Percentiles rank a stretch among this genome's conserved stretches.
Conservation (phyloP, 2,113 vertebrate genomes). For the Oreochromis aureus region DNA sequence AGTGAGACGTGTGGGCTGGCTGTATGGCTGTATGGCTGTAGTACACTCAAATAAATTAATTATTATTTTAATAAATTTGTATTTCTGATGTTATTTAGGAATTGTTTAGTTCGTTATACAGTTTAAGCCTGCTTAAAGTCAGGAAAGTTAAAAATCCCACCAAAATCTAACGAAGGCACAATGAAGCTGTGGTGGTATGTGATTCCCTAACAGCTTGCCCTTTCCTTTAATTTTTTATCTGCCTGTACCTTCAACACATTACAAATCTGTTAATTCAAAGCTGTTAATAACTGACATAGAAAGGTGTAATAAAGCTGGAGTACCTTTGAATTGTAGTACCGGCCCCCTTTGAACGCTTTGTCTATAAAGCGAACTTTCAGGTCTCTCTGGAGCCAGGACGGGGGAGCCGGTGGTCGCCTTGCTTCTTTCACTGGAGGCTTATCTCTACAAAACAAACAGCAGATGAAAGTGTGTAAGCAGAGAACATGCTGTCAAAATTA, state of each 20-base stretch:
- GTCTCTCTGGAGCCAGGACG: constrained; percentile 83
- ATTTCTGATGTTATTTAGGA: not conserved
- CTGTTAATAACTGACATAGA: not conserved
- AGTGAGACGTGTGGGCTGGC: not conserved
- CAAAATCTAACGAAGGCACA: not conserved
- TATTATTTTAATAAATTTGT: not conserved
- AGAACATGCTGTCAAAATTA: not conserved
- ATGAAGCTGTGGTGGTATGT: not conserved
- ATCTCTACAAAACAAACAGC: constrained; percentile 45
- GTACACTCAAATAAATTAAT: not conserved
- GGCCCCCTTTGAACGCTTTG: constrained; percentile 81
- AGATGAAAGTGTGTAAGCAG: not conserved
- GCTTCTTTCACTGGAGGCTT: constrained; percentile 64
- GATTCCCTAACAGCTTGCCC: not conserved
- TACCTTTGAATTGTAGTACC: constrained; percentile 89
- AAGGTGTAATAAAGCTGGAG: not conserved
- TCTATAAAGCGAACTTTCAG: constrained; percentile 85
- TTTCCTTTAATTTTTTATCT: not conserved
- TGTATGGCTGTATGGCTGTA: not conserved
- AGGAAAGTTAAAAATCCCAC: not conserved
- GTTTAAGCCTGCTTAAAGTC: not conserved
- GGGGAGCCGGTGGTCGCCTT: constrained; percentile 33
- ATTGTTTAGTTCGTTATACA: not conserved
- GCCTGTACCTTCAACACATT: not conserved
- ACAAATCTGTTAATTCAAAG: not conserved